Evolutionary conservation across 2,113 vertebrate species (phyloP).

Genomic region (Leptobrachium ailaonicum): DNA sequence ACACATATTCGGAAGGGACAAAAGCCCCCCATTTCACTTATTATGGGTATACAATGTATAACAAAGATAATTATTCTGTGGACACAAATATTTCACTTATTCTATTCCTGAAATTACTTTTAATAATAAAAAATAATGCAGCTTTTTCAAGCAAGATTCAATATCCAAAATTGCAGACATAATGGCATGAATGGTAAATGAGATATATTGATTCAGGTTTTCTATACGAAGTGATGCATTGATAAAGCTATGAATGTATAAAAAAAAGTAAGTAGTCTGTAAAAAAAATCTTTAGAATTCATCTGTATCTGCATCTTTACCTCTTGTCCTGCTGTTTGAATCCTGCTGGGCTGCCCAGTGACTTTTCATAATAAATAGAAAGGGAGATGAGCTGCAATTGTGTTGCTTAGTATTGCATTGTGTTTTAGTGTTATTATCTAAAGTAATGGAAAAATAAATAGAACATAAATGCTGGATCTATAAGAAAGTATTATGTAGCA

Average conservation of each 20-base stretch:
- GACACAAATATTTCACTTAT: conserved; percentile 9
- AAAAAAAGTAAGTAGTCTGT: neutral
- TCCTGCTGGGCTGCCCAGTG: neutral
- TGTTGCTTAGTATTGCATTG: conserved; percentile 4
- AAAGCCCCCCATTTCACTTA: neutral
- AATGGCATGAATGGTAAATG: conserved; percentile 4
- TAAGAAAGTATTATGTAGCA: conserved; percentile 17
- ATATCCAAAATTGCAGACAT: neutral
- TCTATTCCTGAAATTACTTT: conserved; percentile 26
- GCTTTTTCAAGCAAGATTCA: neutral
- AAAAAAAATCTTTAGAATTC: neutral
- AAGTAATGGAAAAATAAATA: conserved; percentile 23
- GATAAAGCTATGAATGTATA: conserved; percentile 18
- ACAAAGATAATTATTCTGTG: neutral
- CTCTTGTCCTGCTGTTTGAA: neutral
- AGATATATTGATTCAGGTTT: conserved; percentile 20
- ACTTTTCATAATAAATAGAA: conserved; percentile 31
- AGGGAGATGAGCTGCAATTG: conserved; percentile 21
- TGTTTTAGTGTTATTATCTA: conserved; percentile 13
- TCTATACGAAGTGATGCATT: neutral
- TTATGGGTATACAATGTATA: neutral
- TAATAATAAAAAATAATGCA: conserved; percentile 1
- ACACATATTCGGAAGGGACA: neutral
- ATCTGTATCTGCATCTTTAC: neutral
- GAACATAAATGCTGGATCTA: conserved; percentile 23